These are phyloP conservation scores for Tyria jacobaeae DNA, from an alignment of 2,888 invertebrate genomes.

Conservation along the genomic window DNA sequence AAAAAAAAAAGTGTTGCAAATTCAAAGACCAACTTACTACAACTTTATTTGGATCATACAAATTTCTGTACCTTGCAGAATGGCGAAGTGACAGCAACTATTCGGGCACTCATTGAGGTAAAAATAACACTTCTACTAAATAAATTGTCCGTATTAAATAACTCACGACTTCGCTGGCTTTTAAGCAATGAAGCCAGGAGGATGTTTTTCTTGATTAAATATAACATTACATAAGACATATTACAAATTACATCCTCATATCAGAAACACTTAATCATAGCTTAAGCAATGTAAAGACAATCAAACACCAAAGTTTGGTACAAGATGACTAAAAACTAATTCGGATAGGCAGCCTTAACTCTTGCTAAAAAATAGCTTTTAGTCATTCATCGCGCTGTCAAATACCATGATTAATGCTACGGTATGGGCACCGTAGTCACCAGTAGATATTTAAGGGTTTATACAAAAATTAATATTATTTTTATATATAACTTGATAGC, in stretches of 20 bases:
- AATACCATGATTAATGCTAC: constrained; percentile 21
- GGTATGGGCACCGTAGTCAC: constrained; percentile 3
- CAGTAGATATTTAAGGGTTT: constrained; percentile 18
- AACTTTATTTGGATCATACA: no score
- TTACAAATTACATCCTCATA: neutral
- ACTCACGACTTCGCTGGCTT: no score
- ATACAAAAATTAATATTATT: constrained; percentile 16
- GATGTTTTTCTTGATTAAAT: no score
- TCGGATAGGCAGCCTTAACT: constrained; percentile 8
- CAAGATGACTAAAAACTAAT: constrained; percentile 13
- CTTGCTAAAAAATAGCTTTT: constrained; percentile 16
- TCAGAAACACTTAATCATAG: neutral
- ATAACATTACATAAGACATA: no score
- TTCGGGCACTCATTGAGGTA: no score
- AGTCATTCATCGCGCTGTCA: constrained; percentile 24
- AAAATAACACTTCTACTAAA: no score
- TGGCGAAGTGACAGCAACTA: no score
- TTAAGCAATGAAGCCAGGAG: no score
- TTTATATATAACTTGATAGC: neutral
- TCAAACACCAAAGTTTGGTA: constrained; percentile 7
- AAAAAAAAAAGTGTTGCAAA: no score
- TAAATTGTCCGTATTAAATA: no score
- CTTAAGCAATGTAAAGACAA: neutral
- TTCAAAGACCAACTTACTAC: no score
- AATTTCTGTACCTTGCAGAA: no score